Evolutionary conservation across 2,797 vertebrate genomes (phyloP).

Genomic region (Malurus splendens): DNA sequence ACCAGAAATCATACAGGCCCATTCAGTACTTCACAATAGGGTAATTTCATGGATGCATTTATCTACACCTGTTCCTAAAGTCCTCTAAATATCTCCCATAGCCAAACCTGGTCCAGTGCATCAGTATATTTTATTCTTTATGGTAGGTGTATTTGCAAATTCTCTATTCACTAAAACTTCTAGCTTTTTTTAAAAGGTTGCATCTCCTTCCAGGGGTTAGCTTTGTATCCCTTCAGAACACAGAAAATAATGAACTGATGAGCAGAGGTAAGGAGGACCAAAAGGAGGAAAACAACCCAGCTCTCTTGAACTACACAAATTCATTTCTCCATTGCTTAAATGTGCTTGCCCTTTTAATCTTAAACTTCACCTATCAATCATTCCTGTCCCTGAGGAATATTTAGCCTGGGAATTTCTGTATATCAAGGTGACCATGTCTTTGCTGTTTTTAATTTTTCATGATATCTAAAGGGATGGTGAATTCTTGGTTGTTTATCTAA

Average conservation of each 20-base stretch:
- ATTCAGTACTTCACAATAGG: background rate
- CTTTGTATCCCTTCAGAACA: background rate
- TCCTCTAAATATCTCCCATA: background rate
- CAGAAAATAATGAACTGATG: background rate
- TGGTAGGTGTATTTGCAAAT: background rate
- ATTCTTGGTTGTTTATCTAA: background rate
- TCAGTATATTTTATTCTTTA: background rate
- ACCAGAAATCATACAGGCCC: background rate
- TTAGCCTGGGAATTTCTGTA: background rate
- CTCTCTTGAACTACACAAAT: background rate
- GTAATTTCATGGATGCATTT: background rate
- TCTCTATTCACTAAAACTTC: background rate
- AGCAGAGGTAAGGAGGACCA: background rate
- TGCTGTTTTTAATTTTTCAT: background rate
- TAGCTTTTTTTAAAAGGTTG: background rate
- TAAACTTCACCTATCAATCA: constrained; percentile 16
- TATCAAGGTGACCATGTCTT: background rate
- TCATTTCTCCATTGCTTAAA: constrained; percentile 7
- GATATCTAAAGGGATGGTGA: background rate
- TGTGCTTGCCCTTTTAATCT: constrained; percentile 1
- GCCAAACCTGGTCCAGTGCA: background rate
- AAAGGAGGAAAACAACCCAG: background rate
- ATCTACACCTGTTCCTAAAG: background rate
- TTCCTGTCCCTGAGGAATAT: background rate
- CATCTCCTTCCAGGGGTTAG: background rate